Conservation (phyloP, 1,140 invertebrate species). For the Zaprionus gabonicus region DNA sequence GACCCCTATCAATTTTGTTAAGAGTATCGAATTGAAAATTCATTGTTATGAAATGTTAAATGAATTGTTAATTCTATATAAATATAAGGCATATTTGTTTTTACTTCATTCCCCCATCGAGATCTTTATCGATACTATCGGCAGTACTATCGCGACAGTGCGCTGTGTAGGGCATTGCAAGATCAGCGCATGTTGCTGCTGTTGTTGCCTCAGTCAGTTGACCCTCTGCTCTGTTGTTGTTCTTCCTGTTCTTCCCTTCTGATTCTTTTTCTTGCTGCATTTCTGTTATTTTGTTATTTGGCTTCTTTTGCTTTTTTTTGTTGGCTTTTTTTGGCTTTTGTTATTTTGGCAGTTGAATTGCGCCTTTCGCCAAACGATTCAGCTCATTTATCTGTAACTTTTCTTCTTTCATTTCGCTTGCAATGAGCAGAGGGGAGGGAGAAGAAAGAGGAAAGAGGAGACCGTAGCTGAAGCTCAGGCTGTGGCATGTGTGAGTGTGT, state of each 20-base stretch:
- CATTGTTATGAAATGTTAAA: too few species aligned
- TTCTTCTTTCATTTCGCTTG: slow-evolving; percentile 72
- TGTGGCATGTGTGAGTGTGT: slow-evolving; percentile 11
- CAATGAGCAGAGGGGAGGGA: neutral
- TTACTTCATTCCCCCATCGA: neutral
- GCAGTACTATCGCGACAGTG: neutral
- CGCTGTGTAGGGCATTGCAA: slow-evolving; percentile 29
- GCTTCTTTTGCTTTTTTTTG: slow-evolving; percentile 11
- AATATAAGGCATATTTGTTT: neutral
- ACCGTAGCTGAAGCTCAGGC: slow-evolving; percentile 2
- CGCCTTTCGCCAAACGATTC: slow-evolving; percentile 80
- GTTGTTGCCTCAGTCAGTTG: neutral
- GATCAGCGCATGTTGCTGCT: neutral
- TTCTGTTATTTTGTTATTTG: slow-evolving; percentile 7
- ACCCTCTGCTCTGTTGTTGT: slow-evolving; percentile 2
- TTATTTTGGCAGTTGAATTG: slow-evolving; percentile 81
- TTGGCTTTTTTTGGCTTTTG: slow-evolving; percentile 37
- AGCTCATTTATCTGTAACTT: slow-evolving; percentile 79
- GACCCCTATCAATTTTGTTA: too few species aligned
- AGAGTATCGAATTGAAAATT: too few species aligned
- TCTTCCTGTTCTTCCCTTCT: slow-evolving; percentile 11
- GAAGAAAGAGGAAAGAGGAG: too few species aligned
- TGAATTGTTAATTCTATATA: neutral
- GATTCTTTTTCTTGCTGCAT: slow-evolving; percentile 1
- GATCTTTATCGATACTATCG: neutral